phyloP scores from a whole-genome alignment of 2,888 invertebrate genomes.

The Drosophila paracracens region DNA sequence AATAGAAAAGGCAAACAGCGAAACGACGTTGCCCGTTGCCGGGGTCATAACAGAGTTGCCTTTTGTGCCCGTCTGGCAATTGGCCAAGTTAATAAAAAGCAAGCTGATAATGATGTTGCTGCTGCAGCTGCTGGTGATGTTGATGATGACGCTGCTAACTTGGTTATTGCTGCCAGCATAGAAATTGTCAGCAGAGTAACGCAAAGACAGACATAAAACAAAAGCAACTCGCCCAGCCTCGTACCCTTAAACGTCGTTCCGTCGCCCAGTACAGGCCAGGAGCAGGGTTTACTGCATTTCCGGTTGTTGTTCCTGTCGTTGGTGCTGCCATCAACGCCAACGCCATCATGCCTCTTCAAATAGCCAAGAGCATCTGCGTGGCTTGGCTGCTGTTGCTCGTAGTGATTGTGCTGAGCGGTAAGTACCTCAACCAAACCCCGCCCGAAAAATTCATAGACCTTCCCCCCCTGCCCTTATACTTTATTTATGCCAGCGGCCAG shows the following conservation, averaged over 20 bases:
- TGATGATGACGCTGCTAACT: conserved; percentile 77
- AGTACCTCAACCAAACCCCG: conserved; percentile 49
- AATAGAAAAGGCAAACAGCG: conserved; percentile 60
- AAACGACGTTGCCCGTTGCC: conserved; percentile 31
- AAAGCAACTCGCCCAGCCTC: conserved; percentile 11
- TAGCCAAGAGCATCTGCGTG: conserved; percentile 67
- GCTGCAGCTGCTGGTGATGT: conserved; percentile 62
- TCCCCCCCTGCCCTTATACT: neutral
- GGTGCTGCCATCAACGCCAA: conserved; percentile 21
- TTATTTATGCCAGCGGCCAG: conserved; percentile 43
- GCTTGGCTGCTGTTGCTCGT: conserved; percentile 73
- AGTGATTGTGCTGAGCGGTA: conserved; percentile 80
- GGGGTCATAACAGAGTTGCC: conserved; percentile 49
- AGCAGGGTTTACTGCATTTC: conserved; percentile 71
- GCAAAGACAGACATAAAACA: conserved; percentile 29
- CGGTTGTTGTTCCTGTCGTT: conserved; percentile 72
- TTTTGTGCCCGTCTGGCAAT: conserved; percentile 74
- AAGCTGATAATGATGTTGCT: conserved; percentile 69
- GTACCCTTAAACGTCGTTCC: neutral
- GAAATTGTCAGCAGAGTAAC: conserved; percentile 42
- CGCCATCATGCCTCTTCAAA: conserved; percentile 55
- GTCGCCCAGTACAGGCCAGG: conserved; percentile 3
- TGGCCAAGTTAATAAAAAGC: conserved; percentile 78
- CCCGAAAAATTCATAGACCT: neutral
- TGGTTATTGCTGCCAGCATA: conserved; percentile 75